Percentiles rank a stretch among this genome's conserved stretches.
These are phyloP conservation scores for Willowsia nigromaculata DNA, from an alignment of 2,888 invertebrate species.

Conservation along the genomic window DNA sequence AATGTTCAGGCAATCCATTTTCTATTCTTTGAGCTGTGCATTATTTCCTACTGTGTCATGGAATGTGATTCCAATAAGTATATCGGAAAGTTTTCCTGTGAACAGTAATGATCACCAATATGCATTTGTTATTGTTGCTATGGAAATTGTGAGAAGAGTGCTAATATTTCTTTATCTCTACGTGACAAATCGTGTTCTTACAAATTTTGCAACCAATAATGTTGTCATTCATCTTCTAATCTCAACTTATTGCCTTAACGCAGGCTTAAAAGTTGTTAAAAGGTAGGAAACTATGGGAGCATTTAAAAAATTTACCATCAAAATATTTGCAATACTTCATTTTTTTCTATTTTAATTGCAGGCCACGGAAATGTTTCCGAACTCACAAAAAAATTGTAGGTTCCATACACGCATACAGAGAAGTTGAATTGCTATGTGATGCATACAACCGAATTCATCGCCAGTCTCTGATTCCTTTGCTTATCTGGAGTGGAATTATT, in stretches of 20 bases:
- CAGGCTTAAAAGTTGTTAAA: background rate
- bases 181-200: background rate
- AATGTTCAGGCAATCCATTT: background rate
- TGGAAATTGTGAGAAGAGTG: background rate
- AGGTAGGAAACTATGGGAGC: background rate
- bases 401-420: background rate
- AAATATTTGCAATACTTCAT: too few species aligned
- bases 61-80: slow-evolving; percentile 5
- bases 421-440: background rate
- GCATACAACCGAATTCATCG: background rate
- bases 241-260: background rate
- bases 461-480: background rate
- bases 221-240: background rate
- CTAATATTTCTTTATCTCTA: background rate
- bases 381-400: too few species aligned
- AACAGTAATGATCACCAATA: background rate
- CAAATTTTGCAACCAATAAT: slow-evolving; percentile 11
- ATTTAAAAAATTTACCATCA: too few species aligned
- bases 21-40: background rate
- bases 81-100: background rate
- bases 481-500: background rate
- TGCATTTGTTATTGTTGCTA: background rate
- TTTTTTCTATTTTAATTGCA: too few species aligned
- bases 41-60: slow-evolving; percentile 1
- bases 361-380: too few species aligned